Evolutionary conservation across 2,888 invertebrate species (phyloP).

Genomic region (Odontomyia ornata): DNA sequence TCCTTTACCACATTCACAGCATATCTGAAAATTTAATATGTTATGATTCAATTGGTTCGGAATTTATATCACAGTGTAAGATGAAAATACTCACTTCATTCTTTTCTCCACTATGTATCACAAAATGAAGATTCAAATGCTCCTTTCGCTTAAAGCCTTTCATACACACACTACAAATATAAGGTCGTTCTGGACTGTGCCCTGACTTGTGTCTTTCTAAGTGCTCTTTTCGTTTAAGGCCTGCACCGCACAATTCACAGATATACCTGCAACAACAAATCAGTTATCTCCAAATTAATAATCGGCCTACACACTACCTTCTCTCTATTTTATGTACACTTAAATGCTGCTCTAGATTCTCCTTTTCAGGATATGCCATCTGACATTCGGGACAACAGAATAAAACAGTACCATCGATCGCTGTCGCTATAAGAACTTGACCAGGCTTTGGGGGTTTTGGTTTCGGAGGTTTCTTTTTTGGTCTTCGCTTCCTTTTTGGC

Average conservation of each 20-base stretch:
- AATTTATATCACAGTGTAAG: background rate
- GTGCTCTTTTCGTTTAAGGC: slow-evolving; percentile 81
- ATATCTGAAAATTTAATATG: slow-evolving; percentile 51
- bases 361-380: slow-evolving; percentile 83
- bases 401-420: slow-evolving; percentile 77
- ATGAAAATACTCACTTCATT: slow-evolving; percentile 69
- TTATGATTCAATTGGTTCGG: too few species aligned
- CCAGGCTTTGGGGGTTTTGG: slow-evolving; percentile 83
- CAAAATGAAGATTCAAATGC: slow-evolving; percentile 82
- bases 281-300: background rate
- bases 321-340: slow-evolving; percentile 82
- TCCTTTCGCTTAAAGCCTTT: slow-evolving; percentile 85
- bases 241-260: slow-evolving; percentile 80
- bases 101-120: slow-evolving; percentile 86
- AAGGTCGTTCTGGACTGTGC: slow-evolving; percentile 83
- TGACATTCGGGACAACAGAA: slow-evolving; percentile 85
- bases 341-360: slow-evolving; percentile 79
- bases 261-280: slow-evolving; percentile 67
- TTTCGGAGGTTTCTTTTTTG: slow-evolving; percentile 82
- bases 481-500: slow-evolving; percentile 72
- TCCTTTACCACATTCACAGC: slow-evolving; percentile 64
- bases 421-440: slow-evolving; percentile 78
- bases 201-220: slow-evolving; percentile 81
- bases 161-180: slow-evolving; percentile 79
- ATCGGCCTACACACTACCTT: slow-evolving; percentile 58